These are phyloP conservation scores for Chloropsis hardwickii DNA, from an alignment of 2,113 vertebrate species.

Conservation along the genomic window DNA sequence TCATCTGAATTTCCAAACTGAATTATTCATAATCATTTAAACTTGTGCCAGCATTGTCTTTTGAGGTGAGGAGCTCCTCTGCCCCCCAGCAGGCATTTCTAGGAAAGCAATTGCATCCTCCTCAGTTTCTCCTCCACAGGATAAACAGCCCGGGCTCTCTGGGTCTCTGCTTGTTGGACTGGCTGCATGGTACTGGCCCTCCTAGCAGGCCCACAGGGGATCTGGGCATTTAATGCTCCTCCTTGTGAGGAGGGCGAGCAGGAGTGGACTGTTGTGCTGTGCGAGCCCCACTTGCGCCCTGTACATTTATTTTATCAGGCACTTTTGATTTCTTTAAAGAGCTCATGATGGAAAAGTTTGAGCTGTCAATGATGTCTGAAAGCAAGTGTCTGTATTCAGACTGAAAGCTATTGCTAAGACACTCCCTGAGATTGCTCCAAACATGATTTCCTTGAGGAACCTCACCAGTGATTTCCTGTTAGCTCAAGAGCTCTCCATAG, in stretches of 20 bases:
- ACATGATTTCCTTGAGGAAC: background rate
- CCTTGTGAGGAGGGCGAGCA: background rate
- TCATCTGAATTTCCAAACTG: background rate
- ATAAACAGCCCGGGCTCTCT: background rate
- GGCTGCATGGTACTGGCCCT: background rate
- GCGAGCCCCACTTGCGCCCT: background rate
- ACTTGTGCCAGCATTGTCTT: conserved; percentile 21
- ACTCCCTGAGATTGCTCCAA: background rate
- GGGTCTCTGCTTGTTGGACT: background rate
- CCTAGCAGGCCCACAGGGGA: rapidly evolving
- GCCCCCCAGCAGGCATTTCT: background rate
- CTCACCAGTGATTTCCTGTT: background rate
- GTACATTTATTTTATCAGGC: background rate
- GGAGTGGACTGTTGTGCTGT: background rate
- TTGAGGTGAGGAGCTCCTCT: background rate
- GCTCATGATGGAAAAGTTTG: background rate
- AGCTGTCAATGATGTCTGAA: background rate
- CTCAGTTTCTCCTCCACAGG: background rate
- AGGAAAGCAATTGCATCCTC: background rate
- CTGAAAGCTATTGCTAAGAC: background rate
- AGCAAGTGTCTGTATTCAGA: background rate
- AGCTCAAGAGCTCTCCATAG: background rate
- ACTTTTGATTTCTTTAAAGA: background rate
- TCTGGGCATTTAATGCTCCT: background rate
- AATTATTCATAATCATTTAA: background rate